A percentile compares a stretch with the other conserved stretches of the same genome.
These are phyloP conservation scores for Cylindroiulus punctatus DNA, from an alignment of 2,888 invertebrate genomes.

Conservation along the genomic window DNA sequence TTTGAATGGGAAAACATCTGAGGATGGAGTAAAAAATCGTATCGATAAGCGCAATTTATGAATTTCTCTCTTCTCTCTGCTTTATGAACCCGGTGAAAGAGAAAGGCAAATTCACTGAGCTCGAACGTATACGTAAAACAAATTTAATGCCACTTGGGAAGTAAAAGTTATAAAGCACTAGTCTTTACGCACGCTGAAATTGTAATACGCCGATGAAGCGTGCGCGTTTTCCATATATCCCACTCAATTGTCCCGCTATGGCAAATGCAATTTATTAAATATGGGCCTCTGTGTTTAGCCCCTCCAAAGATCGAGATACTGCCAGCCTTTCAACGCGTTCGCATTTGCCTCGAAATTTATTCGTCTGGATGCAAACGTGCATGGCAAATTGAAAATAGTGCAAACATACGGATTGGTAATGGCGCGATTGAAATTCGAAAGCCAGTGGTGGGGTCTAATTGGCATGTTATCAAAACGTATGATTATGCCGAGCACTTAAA, in stretches of 20 bases:
- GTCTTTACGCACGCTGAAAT: conserved; percentile 16
- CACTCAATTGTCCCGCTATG: conserved; percentile 44
- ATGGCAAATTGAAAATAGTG: conserved; percentile 35
- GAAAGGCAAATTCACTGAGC: conserved; percentile 42
- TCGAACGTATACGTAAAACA: conserved; percentile 43
- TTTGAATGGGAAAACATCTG: conserved; percentile 45
- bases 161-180: conserved; percentile 13
- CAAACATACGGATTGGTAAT: conserved; percentile 2
- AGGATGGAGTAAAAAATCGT: conserved; percentile 33
- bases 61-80: conserved; percentile 44
- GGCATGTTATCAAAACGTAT: background rate
- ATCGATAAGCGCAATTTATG: conserved; percentile 38
- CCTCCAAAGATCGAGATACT: conserved; percentile 19
- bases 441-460: background rate
- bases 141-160: conserved; percentile 47
- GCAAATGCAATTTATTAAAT: conserved; percentile 26
- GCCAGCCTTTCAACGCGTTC: background rate
- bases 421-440: background rate
- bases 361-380: background rate
- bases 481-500: background rate
- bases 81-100: conserved; percentile 40
- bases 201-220: conserved; percentile 21
- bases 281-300: conserved; percentile 40
- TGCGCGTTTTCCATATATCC: background rate
- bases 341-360: background rate